Percentiles rank a stretch among this genome's conserved stretches.
Evolutionary conservation across 2,113 vertebrate species (phyloP).

Genomic region (Diadophis punctatus): DNA sequence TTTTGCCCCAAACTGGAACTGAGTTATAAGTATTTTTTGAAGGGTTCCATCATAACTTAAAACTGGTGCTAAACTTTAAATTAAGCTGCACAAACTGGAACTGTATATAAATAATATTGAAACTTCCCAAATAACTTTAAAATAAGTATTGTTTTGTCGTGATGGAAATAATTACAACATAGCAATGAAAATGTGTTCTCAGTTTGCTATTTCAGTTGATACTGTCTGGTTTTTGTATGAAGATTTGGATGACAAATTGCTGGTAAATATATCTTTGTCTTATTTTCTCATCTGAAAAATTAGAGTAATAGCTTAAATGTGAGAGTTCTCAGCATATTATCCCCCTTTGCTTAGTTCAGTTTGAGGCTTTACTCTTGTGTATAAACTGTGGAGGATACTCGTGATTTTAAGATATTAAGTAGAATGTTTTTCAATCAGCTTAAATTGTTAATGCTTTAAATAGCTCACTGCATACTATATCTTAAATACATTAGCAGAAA

Average conservation of each 20-base stretch:
- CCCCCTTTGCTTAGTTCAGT: neutral
- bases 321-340: neutral
- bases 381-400: no score
- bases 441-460: no score
- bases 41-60: no score
- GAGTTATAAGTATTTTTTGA: no score
- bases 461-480: no score
- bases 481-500: no score
- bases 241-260: neutral
- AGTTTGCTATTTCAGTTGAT: neutral
- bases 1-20: no score
- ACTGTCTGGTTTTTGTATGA: neutral
- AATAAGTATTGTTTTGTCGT: neutral
- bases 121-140: neutral
- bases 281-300: conserved; percentile 4
- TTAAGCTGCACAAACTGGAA: neutral
- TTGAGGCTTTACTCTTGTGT: neutral
- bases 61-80: no score
- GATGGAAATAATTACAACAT: neutral
- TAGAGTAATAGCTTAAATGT: neutral
- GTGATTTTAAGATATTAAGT: no score
- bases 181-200: neutral
- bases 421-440: no score
- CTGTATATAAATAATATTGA: neutral
- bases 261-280: neutral